Base-by-base conservation (phyloP, 2,797 vertebrate species). In the Schizopygopsis malacanthus region DNA sequence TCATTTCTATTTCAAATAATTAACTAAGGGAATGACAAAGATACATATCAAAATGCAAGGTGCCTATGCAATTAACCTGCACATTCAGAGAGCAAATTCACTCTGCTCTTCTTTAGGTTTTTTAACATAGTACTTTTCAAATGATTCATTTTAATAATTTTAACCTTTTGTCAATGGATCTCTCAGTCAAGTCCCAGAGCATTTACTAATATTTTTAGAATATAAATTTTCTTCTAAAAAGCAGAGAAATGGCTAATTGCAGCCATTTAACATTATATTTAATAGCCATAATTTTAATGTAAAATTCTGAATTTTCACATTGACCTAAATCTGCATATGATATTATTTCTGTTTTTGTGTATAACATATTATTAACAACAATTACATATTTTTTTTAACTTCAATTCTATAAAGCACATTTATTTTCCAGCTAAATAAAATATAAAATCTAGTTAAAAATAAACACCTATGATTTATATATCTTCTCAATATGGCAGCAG, bases 21-120 rank as follows among this genome's bases (percentile, higher is more conserved):
- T 75, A 85, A 75, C 28, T 73, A 81, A 54, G 37, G n/a, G 28
- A 43, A 72, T 54, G 33, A 85, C 45, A 65, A 85, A 85, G 69
- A 54, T 50, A 50, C 10, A 12, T 67, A 54, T 80, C 16, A 75
- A 72, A 85, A 85, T 75, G 15, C 59, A 73, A 33, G 56, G 78
- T 63, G 33, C 45, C 45, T 67, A 65, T 81, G 78, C 33, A 81
- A 85, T 85, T 81, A 75, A 81, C 78, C 69, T 81, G 43, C 16
- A 7, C 16, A 65, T 81, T 81, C 54, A 41, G 22, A 75, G 6
- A 41, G 39, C 18, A 80, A 65, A 79, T 72, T 71, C 54, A 39
- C 67, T 72, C 13, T 1, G 15, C 20, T 37, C 67, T 72, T 71
- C 41, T 41, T 37, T 39, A 39, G 8, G 22, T 81, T 61, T 52